Evolutionary conservation across 2,797 vertebrate species (phyloP).

Genomic region (Xiphophorus birchmanni): DNA sequence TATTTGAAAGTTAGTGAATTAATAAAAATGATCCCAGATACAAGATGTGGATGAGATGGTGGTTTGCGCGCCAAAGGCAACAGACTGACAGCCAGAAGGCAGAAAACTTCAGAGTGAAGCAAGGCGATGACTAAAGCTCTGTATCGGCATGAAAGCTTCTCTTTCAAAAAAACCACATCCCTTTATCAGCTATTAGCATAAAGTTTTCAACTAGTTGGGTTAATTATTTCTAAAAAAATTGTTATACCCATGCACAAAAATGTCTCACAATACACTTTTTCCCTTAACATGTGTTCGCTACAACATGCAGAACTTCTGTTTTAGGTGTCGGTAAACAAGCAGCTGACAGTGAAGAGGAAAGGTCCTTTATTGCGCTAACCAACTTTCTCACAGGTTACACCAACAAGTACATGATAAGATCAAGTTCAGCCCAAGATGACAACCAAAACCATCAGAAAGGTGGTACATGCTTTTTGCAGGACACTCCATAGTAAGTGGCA

Average conservation of each 20-base stretch:
- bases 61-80: background rate
- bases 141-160: constrained; percentile 5
- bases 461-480: background rate
- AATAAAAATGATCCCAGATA: background rate
- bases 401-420: background rate
- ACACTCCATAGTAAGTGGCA: background rate
- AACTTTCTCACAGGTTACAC: background rate
- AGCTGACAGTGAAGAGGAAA: background rate
- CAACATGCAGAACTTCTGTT: background rate
- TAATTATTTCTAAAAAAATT: background rate
- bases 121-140: background rate
- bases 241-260: background rate
- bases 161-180: background rate
- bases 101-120: constrained; percentile 1
- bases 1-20: background rate
- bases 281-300: background rate
- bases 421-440: background rate
- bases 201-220: background rate
- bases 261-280: background rate
- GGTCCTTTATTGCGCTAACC: background rate
- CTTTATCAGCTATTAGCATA: background rate
- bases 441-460: background rate
- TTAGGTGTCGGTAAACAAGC: background rate
- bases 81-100: constrained; percentile 4
- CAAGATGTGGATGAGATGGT: background rate